These are phyloP conservation scores for Sebastes cheni DNA, from an alignment of 2,797 vertebrate species.

Conservation along the genomic window DNA sequence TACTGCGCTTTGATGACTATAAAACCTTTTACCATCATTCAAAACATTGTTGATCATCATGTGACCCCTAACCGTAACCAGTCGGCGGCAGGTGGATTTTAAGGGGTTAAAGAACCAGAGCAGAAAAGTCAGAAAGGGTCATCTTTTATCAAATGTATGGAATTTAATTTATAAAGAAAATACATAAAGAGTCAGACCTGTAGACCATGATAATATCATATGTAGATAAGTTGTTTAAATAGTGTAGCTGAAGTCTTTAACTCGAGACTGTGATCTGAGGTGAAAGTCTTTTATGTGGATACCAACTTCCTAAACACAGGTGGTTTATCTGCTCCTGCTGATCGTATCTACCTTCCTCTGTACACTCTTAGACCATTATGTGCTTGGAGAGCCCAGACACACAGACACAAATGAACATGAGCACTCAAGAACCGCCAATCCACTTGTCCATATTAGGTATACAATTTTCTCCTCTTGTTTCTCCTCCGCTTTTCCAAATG, in stretches of 20 bases:
- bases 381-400: constrained; percentile 50
- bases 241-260: constrained; percentile 10
- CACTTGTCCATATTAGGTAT: constrained; percentile 99
- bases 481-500: constrained; percentile 83
- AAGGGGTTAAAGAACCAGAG: neutral
- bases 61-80: too few species aligned
- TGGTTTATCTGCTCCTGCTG: constrained; percentile 70
- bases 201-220: neutral
- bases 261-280: constrained; percentile 46
- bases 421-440: constrained; percentile 83
- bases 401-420: constrained; percentile 77
- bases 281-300: constrained; percentile 64
- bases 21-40: too few species aligned
- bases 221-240: constrained; percentile 25
- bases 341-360: constrained; percentile 76
- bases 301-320: constrained; percentile 71
- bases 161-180: neutral
- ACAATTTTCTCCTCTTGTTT: constrained; percentile 87
- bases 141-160: neutral
- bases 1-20: too few species aligned
- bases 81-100: too few species aligned
- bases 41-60: too few species aligned
- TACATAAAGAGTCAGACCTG: neutral
- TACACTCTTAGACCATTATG: constrained; percentile 61
- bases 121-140: neutral